Evolutionary conservation across 1,140 invertebrate genomes (phyloP), one percentile per base, ranked within the genome.

Genomic region (Chironomus tepperi): DNA sequence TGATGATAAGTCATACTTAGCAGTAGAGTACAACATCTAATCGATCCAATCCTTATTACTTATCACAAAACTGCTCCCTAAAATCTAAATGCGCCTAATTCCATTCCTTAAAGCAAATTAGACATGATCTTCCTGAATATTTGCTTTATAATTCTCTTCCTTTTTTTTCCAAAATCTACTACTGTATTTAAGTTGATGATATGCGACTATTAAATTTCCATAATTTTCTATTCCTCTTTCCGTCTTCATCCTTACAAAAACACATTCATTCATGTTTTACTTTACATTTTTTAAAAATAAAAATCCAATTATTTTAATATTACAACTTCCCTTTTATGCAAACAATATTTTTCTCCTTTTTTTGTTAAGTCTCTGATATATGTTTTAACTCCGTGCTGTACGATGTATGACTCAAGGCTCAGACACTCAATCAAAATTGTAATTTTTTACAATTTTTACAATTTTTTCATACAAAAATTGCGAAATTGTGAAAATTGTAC

Each of bases 291-390:
- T 57, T 57, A 12, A 10, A 47, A 57, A 57, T 57, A 57, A 57
- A 57, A 57, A 57, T 57, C 47, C 47, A 57, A 57, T 57, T 57
- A 57, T 57, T n/a, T 57, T 57, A 57, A 57, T 57, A 15, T 57
- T 57, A 57, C 12, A 57, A 57, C 47, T 57, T 57, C 47, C 47
- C 47, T n/a, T 57, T 57, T 15, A 57, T 57, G 47, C 47, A 57
- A 57, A 57, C 47, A 57, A 5, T 57, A 12, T n/a, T n/a, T 57
- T 57, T 12, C 12, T n/a, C 47, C 47, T 12, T 57, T 57, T 47
- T 47, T 57, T 57, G 47, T 57, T 57, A 57, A n/a, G 47, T 15
- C n/a, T 5, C n/a, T n/a, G n/a, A 57, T 57, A n/a, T 57, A 57
- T 57, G 12, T 34, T 34, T 34, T 34, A 34, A 5, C 1, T 34